Base-by-base conservation (phyloP, 1,140 invertebrate species). In the Formica selysi region DNA sequence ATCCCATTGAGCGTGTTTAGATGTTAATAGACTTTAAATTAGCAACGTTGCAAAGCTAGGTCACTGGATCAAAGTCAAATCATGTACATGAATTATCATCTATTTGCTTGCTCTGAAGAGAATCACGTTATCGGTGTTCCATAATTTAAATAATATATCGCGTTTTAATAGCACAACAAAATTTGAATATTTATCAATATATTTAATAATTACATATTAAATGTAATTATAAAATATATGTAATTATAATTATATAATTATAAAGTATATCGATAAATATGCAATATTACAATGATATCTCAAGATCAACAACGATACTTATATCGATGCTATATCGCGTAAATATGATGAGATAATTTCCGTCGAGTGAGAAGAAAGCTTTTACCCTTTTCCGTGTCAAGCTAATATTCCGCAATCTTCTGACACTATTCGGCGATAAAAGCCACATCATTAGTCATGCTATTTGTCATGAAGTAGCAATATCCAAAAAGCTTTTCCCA, bases 11-110 rank as follows among this genome's bases (percentile, higher is more conserved):
- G 68, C 54, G n/a, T 26, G 38, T 44, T 22, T 59, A 41, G 51
- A 38, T 29, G 54, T 83, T 74, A 83, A 83, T 83, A 6, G 79
- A 5, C 68, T 74, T 32, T 74, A 61, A 83, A 83, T 62, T 44
- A 83, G 19, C 68, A 29, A 22, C 38, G 26, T 44, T 83, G 8
- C 13, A n/a, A 44, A 83, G 61, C 22, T 70, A 41, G 79, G 79
- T 83, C 79, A 83, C 16, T 48, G 22, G 38, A 74, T 57, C 79
- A n/a, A 38, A 61, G 68, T 61, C 32, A 74, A 61, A 61, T 73
- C 19, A 19, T 62, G 44, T 32, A n/a, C 5, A 29, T 16, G 16
- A 44, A 80, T 44, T 54, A 67, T 68, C 48, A 38, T 41, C 10
- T 36, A 29, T 32, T 80, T 3, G 38, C 11, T 11, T 68, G n/a